Evolutionary conservation across 2,113 vertebrate species (phyloP).

Genomic region (Gallinago paraguaiae): DNA sequence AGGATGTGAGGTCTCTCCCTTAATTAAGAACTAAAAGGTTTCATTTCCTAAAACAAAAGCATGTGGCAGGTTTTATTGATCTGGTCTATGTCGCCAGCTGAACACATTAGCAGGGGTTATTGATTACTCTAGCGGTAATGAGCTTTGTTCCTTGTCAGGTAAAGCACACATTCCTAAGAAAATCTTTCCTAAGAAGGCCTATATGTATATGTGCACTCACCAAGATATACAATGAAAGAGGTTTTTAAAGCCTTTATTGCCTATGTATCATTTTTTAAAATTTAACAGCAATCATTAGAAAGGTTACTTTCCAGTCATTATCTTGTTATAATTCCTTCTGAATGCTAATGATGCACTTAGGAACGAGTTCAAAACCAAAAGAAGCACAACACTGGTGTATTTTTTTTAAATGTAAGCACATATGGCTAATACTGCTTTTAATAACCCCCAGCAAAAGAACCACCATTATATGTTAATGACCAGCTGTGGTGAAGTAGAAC

Average conservation of each 20-base stretch:
- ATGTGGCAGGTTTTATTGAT: slow-evolving; percentile 81
- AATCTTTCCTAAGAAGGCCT: slow-evolving; percentile 9
- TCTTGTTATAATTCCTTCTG: slow-evolving; percentile 59
- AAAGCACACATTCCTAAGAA: slow-evolving; percentile 41
- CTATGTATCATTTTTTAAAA: slow-evolving; percentile 42
- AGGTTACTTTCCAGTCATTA: slow-evolving; percentile 68
- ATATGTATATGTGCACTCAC: background rate
- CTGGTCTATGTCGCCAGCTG: slow-evolving; percentile 75
- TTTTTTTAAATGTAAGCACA: background rate
- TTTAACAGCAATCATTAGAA: slow-evolving; percentile 61
- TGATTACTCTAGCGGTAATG: slow-evolving; percentile 74
- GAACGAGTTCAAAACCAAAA: slow-evolving; percentile 46
- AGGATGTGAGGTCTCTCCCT: slow-evolving; percentile 76
- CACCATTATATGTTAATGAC: background rate
- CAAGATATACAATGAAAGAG: background rate
- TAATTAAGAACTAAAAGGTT: slow-evolving; percentile 85
- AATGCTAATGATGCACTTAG: slow-evolving; percentile 65
- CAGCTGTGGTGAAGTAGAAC: background rate
- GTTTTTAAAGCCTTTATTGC: slow-evolving; percentile 47
- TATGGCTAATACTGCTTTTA: background rate
- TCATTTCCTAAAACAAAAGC: slow-evolving; percentile 84
- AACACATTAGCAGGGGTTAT: slow-evolving; percentile 79
- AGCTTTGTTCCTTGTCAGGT: slow-evolving; percentile 71
- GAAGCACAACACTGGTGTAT: background rate
- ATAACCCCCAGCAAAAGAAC: background rate